These are phyloP conservation scores for Cyphomyrmex costatus DNA, from an alignment of 1,140 invertebrate genomes.

Conservation along the genomic window DNA sequence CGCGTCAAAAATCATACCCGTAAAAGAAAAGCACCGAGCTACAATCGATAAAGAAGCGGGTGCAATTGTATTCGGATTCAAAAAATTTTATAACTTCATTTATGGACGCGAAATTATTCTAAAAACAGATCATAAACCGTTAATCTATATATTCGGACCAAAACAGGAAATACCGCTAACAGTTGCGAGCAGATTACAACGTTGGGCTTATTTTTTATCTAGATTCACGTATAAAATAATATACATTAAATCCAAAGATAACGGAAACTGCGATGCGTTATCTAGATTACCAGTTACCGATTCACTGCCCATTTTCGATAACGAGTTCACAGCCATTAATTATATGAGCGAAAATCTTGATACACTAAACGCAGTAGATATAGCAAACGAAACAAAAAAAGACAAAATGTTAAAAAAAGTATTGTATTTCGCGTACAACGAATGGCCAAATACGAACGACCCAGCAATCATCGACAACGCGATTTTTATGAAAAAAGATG, in stretches of 20 bases:
- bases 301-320: neutral
- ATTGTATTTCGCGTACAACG: neutral
- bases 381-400: neutral
- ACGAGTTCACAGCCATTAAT: neutral
- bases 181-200: neutral
- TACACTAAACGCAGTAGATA: neutral
- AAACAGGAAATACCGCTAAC: neutral
- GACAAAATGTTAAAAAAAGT: neutral
- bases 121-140: neutral
- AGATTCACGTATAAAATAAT: neutral
- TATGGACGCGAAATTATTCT: neutral
- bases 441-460: neutral
- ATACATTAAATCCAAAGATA: neutral
- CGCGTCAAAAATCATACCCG: neutral
- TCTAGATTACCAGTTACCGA: neutral
- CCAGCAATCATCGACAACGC: no score
- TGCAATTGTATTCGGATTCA: neutral
- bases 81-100: conserved; percentile 1
- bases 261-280: neutral
- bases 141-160: neutral
- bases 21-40: neutral
- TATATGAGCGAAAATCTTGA: neutral
- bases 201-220: neutral
- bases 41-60: neutral
- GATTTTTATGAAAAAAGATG: no score